Conservation (phyloP, 2,797 vertebrate genomes). For the Pseudochaenichthys georgianus region DNA sequence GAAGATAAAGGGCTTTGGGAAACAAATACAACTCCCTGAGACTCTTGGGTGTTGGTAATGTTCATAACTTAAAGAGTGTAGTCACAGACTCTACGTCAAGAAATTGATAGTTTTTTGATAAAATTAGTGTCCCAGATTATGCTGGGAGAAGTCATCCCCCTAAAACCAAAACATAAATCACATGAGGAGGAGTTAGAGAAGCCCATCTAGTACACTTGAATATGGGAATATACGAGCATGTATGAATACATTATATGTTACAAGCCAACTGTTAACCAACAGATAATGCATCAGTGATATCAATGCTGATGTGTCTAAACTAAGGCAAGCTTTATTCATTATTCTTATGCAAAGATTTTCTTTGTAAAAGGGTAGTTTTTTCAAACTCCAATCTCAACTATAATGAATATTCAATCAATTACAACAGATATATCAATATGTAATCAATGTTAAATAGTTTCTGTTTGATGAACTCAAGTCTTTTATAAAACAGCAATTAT, state of each 20-base stretch:
- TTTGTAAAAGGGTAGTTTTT: neutral
- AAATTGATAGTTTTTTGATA: neutral
- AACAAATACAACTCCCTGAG: slow-evolving; percentile 18
- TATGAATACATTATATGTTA: no score
- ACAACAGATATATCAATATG: neutral
- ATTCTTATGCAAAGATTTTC: neutral
- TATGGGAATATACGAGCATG: neutral
- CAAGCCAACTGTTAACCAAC: no score
- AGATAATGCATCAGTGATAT: no score
- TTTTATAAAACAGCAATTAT: no score
- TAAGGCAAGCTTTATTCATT: no score
- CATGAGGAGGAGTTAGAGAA: neutral
- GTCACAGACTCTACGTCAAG: neutral
- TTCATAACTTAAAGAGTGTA: slow-evolving; percentile 6
- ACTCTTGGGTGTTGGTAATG: slow-evolving; percentile 1
- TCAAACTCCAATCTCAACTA: neutral
- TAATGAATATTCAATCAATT: neutral
- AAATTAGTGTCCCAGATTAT: neutral
- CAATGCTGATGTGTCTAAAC: no score
- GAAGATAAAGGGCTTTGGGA: slow-evolving; percentile 18
- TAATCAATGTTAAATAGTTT: no score
- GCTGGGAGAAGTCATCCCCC: neutral
- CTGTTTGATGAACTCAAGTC: no score
- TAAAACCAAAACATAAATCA: neutral
- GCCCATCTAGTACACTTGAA: neutral